Evolutionary conservation across 2,888 invertebrate species (phyloP).

Genomic region (Atherix ibis): DNA sequence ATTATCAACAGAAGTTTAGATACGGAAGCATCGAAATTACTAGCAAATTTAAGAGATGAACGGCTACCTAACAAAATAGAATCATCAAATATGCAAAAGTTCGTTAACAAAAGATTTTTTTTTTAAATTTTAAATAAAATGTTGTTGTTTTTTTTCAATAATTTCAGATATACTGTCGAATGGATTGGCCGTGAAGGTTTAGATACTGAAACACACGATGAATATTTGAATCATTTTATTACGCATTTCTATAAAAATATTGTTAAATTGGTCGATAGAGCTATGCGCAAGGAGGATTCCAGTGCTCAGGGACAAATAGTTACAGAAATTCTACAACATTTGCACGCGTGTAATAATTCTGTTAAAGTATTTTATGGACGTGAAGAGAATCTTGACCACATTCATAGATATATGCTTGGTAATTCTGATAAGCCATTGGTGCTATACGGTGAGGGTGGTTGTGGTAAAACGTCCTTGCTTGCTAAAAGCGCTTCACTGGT

Average conservation of each 20-base stretch:
- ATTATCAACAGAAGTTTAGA: constrained; percentile 84
- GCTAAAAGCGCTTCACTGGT: constrained; percentile 81
- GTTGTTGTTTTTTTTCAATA: constrained; percentile 5
- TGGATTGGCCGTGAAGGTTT: constrained; percentile 95
- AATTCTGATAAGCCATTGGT: constrained; percentile 78
- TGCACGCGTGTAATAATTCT: constrained; percentile 89
- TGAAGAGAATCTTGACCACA: constrained; percentile 65
- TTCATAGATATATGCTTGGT: constrained; percentile 68
- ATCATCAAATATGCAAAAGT: constrained; percentile 77
- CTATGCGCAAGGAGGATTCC: constrained; percentile 91
- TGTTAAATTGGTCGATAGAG: constrained; percentile 76
- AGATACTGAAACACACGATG: constrained; percentile 80
- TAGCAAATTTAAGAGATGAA: constrained; percentile 80
- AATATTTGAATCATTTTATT: constrained; percentile 87
- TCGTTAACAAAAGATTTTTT: constrained; percentile 18
- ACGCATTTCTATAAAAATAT: constrained; percentile 89
- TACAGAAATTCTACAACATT: constrained; percentile 84
- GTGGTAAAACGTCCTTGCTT: constrained; percentile 91
- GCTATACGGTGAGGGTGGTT: constrained; percentile 87
- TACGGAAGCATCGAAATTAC: constrained; percentile 76
- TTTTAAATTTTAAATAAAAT: neutral
- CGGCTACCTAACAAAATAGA: constrained; percentile 79
- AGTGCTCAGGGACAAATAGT: constrained; percentile 87
- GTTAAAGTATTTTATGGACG: constrained; percentile 89
- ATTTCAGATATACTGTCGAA: constrained; percentile 72